These are phyloP conservation scores for Cepaea nemoralis DNA, from an alignment of 1,140 invertebrate genomes.

Conservation along the genomic window DNA sequence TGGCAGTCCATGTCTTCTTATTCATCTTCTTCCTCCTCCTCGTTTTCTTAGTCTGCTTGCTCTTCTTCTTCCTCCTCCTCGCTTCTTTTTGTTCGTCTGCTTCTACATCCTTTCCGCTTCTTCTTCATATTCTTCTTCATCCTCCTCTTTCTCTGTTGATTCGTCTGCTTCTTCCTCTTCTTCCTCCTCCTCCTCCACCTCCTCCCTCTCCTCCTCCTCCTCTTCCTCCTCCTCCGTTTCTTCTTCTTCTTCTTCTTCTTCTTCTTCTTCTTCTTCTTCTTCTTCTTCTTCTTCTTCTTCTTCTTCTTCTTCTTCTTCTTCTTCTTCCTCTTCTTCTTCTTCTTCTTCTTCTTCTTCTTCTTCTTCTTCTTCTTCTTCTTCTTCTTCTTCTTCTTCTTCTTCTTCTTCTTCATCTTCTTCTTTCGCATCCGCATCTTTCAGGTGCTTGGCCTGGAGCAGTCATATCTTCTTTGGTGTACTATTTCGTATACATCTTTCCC, in stretches of 20 bases:
- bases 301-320: not conserved
- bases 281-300: constrained; percentile 4
- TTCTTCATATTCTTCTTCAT: too few relatives aligned
- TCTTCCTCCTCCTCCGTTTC: not conserved
- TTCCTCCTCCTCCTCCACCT: not conserved
- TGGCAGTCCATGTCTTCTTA: too few relatives aligned
- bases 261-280: constrained; percentile 13
- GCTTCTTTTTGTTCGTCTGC: too few relatives aligned
- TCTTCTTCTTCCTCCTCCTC: too few relatives aligned
- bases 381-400: not conserved
- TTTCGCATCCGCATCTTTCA: not conserved
- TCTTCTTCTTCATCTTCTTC: not conserved
- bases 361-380: not conserved
- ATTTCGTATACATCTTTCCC: too few relatives aligned
- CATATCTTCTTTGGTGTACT: not conserved
- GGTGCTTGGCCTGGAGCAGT: not conserved
- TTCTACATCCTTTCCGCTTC: not conserved
- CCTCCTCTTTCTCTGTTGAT: too few relatives aligned
- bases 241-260: constrained; percentile 20
- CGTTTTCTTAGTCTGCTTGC: too few relatives aligned
- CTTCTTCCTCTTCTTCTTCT: not conserved
- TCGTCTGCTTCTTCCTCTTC: not conserved
- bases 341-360: not conserved
- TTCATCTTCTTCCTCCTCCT: too few relatives aligned
- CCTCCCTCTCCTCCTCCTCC: not conserved